Evolutionary conservation across 2,888 invertebrate genomes (phyloP), one percentile per base, ranked within the genome.

Genomic region (Macrophya alboannulata): DNA sequence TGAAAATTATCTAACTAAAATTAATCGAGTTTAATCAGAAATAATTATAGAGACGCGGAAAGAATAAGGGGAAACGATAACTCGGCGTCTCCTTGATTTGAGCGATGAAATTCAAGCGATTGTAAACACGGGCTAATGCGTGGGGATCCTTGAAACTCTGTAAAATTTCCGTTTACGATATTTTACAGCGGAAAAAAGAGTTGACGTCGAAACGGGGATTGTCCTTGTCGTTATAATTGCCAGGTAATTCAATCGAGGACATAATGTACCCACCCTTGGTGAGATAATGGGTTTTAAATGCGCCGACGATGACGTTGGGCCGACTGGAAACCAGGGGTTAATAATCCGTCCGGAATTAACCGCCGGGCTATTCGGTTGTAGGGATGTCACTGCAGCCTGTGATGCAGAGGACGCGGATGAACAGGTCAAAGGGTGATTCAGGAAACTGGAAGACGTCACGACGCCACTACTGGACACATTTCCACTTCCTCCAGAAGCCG

Each of bases 291-390:
- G 90, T 86, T 92, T 92, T 82, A 90, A 88, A 87, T 90, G 91
- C 89, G 87, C 89, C 86, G 88, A 87, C 85, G 90, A 87, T 87
- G 90, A 77, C 51, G 89, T 86, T 86, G 90, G 91, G 85, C 90
- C 88, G 85, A 90, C 90, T 88, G 91, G 90, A 89, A 91, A 91
- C 92, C 92, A 92, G 85, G 91, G 90, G 87, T 90, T 91, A 88
- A 91, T 89, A 87, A 91, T 91, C 87, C 91, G 90, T 88, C 90
- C 91, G 86, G 77, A 55, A 85, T 87, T 88, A 84, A 87, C 87
- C 87, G 87, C 87, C 85, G 88, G 86, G 86, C 86, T 87, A 86
- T 88, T 88, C 84, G 89, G 88, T 31, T 31, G 31, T 87, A 89
- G 88, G 88, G 89, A 85, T 86, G 89, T 89, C 77, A 88, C 86